Base-by-base conservation (phyloP, 2,797 vertebrate species). In the Rhinichthys osculus region DNA sequence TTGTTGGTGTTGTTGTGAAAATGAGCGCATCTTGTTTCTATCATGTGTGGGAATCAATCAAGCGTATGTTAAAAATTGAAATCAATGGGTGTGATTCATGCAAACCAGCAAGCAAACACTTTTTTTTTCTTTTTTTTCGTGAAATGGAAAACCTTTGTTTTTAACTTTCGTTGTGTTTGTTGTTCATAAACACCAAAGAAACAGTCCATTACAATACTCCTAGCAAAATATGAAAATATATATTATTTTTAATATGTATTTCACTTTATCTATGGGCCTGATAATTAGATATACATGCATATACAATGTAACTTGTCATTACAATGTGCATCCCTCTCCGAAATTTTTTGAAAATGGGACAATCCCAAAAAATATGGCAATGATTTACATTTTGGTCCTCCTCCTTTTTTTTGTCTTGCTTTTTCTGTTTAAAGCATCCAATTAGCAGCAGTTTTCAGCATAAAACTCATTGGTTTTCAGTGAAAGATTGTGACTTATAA, bases 381-480 rank as follows among this genome's bases (percentile, higher is more conserved):
- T 30, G 16, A 30, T 33, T 52, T 7, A 10, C 16, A 9, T 50
- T 19, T 47, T 2, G 4, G 11, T 54, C 19, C 6, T 76, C 19
- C 6, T 76, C 35, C 5, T 44, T 70, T 40, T 40, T 69, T 47
- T 10, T 8, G 0, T 11, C 47, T 57, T 64, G 27, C n/a, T 64
- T 13, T 62, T 35, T 35, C 27, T 21, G 30, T 9, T 76, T 30
- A 38, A 17, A 17, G 35, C 23, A 8, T 59, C 33, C 33, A 38
- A 33, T 35, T 13, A 21, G 30, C 54, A 42, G 1, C 3, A 19
- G 4, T 42, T 59, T 40, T 2, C 35, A 40, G 13, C 13, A 5
- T n/a, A 7, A n/a, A 5, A 17, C 54, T 78, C 23, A 78, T 62
- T 78, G 54, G 76, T 62, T 42, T 78, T 62, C 54, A 30, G 77